Conservation (phyloP, 2,888 invertebrate species). For the Polydesmus complanatus region DNA sequence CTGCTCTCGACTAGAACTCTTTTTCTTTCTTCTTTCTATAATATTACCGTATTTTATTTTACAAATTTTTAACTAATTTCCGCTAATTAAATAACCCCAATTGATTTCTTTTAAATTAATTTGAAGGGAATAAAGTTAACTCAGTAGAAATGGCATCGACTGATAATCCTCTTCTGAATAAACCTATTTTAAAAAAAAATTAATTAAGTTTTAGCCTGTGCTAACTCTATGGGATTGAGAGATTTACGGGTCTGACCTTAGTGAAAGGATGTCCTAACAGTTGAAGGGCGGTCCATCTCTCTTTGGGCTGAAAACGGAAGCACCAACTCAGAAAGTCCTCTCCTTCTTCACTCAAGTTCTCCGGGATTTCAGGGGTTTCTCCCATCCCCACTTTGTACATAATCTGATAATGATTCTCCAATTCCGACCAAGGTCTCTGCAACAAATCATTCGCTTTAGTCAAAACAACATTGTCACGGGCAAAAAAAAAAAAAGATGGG, state of each 20-base stretch:
- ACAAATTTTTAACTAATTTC: too few species aligned
- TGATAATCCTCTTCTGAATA: conserved; percentile 15
- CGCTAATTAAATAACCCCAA: too few species aligned
- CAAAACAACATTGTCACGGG: too few species aligned
- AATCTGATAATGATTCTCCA: conserved; percentile 85
- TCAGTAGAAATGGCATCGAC: conserved; percentile 13
- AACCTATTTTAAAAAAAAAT: conserved; percentile 4
- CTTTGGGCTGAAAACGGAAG: conserved; percentile 65
- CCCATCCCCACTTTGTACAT: conserved; percentile 94
- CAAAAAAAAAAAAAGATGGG: too few species aligned
- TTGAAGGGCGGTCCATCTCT: conserved; percentile 52
- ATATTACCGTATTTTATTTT: too few species aligned
- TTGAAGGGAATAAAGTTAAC: too few species aligned
- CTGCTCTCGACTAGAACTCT: too few species aligned
- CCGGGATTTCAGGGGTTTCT: conserved; percentile 60
- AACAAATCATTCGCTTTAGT: conserved; percentile 26
- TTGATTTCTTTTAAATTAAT: too few species aligned
- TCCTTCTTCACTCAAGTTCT: conserved; percentile 63
- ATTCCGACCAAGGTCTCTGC: conserved; percentile 81
- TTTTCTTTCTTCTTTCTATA: too few species aligned
- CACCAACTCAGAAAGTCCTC: conserved; percentile 61
- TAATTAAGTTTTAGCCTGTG: neutral
- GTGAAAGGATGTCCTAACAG: conserved; percentile 60
- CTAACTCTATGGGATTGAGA: neutral
- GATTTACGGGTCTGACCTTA: conserved; percentile 30